Evolutionary conservation across 64 coral and sea anemone species (phyloP), one percentile per base, ranked within the genome.

Genomic region (Stichodactyla mertensii): DNA sequence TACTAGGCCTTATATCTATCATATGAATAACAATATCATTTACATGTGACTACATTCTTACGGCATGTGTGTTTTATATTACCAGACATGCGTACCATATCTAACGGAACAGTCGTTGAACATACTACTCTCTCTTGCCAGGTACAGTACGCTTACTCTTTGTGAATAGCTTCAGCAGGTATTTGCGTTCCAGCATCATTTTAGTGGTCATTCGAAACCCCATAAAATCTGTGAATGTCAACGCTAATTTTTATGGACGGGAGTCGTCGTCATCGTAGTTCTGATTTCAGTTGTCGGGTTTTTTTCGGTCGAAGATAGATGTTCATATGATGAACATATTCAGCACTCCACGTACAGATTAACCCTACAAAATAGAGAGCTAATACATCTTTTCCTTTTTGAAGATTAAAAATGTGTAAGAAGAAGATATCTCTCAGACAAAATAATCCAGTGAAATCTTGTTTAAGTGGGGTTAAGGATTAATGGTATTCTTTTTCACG

Each of bases 51-150:
- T 7, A 64, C 62, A 5, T 66, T 6, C 19, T 66, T 66, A n/a
- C 62, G 18, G 19, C 18, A 66, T n/a, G 62, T 66, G 12, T 74
- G 69, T 11, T 74, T 27, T 74, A 74, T 31, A 13, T 9, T 74
- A 31, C 26, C 69, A 90, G 89, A 84, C 89, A 52, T 78, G 82
- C 71, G 71, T 61, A 82, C 83, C 89, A n/a, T 84, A 86, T 60
- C 88, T 93, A 27, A 93, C 92, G 16, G 87, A 93, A 58, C 83
- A 93, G 80, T 83, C 92, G 0, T 86, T 88, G 71, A 88, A 89
- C 60, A 89, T 86, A 86, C 78, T 93, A 7, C 84, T 93, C 36
- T 77, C 92, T 16, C 66, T 93, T n/a, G 92, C 92, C 78, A 89
- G 92, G 92, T 93, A 82, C 52, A 16, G 26, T 74, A 74, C 36